Conservation (phyloP, 2,113 vertebrate species). For the Menura novaehollandiae region DNA sequence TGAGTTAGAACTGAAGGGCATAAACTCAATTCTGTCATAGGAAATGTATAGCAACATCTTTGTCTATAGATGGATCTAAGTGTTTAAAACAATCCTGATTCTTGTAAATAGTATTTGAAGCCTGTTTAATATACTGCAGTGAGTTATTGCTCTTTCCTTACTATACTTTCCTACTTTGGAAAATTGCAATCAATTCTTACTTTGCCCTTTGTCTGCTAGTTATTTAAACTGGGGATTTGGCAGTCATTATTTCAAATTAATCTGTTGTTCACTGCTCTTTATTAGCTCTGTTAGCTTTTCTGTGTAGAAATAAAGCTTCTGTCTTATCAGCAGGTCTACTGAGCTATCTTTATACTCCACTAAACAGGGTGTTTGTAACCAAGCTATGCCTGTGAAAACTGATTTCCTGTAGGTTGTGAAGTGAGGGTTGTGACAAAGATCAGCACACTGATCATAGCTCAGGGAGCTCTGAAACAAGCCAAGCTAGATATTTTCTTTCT, state of each 20-base stretch:
- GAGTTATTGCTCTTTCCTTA: background rate
- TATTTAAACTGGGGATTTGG: background rate
- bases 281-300: background rate
- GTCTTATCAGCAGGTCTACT: background rate
- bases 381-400: background rate
- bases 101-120: background rate
- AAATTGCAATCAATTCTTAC: background rate
- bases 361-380: background rate
- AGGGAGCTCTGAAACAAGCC: background rate
- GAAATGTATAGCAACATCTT: background rate
- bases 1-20: background rate
- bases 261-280: background rate
- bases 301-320: background rate
- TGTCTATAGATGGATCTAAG: background rate
- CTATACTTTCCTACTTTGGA: background rate
- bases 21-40: background rate
- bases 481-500: background rate
- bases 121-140: background rate
- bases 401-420: background rate
- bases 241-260: background rate
- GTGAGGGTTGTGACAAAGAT: background rate
- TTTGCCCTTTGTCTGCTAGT: background rate
- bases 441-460: background rate
- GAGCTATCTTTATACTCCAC: background rate
- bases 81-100: background rate